phyloP scores from a whole-genome alignment of 2,797 vertebrate species.

The Spea hammondii region DNA sequence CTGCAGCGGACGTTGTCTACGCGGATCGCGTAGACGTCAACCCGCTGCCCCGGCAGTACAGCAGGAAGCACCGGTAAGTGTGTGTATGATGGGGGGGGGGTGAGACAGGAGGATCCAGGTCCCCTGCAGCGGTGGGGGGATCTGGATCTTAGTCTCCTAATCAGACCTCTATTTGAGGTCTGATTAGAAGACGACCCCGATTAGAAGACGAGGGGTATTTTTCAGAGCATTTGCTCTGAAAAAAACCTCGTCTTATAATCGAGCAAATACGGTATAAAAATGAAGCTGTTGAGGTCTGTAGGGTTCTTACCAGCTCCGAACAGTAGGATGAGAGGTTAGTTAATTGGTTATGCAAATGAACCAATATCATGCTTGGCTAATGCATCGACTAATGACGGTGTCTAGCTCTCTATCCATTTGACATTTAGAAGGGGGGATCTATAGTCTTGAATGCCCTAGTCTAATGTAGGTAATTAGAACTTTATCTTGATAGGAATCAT shows the following conservation, averaged over 20 bases:
- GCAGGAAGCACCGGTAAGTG: too few species aligned
- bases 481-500: constrained; percentile 48
- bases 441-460: constrained; percentile 37
- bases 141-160: too few species aligned
- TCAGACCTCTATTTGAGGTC: too few species aligned
- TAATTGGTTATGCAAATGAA: constrained; percentile 48
- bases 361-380: constrained; percentile 24
- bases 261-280: neutral
- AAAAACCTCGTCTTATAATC: neutral
- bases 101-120: too few species aligned
- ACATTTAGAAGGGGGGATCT: constrained; percentile 42
- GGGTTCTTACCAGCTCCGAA: neutral
- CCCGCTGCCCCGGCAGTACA: too few species aligned
- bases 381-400: constrained; percentile 40
- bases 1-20: too few species aligned
- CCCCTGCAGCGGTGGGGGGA: too few species aligned
- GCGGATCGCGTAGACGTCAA: too few species aligned
- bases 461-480: constrained; percentile 49
- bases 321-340: constrained; percentile 34
- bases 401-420: constrained; percentile 43
- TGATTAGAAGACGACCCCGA: too few species aligned
- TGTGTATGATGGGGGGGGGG: too few species aligned
- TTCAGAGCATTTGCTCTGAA: too few species aligned
- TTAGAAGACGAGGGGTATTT: too few species aligned
- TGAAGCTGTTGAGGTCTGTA: neutral